Base-by-base conservation (phyloP, 1,140 invertebrate species). In the Gonioctena quinquepunctata region DNA sequence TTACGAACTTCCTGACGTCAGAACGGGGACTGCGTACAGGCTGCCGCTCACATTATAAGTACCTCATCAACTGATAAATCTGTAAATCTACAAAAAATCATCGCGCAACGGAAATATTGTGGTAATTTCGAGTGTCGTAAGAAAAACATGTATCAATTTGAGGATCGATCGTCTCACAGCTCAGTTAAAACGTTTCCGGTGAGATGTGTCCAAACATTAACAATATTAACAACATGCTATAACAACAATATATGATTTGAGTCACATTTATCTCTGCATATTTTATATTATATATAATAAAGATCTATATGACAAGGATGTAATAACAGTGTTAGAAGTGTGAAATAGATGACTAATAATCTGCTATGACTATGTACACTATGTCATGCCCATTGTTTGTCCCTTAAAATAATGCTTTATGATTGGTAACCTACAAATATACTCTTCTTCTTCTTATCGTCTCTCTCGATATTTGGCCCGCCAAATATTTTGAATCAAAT, bases 171-270 rank as follows among this genome's bases (percentile, higher is more conserved):
- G 33, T n/a, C 13, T 42, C 33, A 21, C 33, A 63, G 28, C 61
- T 19, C 26, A 63, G 28, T 63, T 63, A 63, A 63, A 48, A 22
- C 13, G 26, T 42, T 21, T 63, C n/a, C 21, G 26, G 22, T 21
- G 28, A 59, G 23, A 59, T 59, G 56, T 59, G 56, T 70, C 72
- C 73, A 80, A 82, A 81, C 78, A 80, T 80, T 80, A 82, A 82
- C 81, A 82, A 81, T 80, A 79, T 81, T 74, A 82, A 82, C 78
- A 82, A 82, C 81, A 81, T 82, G 80, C 81, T 77, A 81, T 81
- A 82, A 82, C 81, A 82, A 82, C 78, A 79, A 79, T 79, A 80
- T 77, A 81, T 76, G 75, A 74, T 76, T 68, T 79, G 70, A 79
- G 70, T 76, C 81, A 78, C 66, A 80, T 73, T 75, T 80, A 76